Evolutionary conservation across 2,888 invertebrate species (phyloP).

Genomic region (Synanthedon myopaeformis): DNA sequence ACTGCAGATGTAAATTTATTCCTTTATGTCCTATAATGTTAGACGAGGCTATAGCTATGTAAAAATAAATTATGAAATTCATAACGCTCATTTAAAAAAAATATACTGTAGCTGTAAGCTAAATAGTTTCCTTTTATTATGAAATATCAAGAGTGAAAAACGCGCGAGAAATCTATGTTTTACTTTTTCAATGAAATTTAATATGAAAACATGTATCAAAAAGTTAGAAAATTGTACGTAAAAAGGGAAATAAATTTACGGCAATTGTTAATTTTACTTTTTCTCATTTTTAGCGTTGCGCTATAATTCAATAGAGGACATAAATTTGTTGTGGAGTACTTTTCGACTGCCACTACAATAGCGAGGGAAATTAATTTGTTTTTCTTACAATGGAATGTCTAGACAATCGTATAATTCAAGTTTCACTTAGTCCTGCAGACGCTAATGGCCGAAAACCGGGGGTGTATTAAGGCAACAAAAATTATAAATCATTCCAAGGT

Average conservation of each 20-base stretch:
- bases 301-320: conserved; percentile 55
- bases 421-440: conserved; percentile 51
- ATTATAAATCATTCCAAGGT: neutral
- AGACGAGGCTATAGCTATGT: too few species aligned
- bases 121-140: too few species aligned
- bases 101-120: too few species aligned
- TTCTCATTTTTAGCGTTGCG: conserved; percentile 32
- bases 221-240: neutral
- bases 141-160: too few species aligned
- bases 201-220: neutral
- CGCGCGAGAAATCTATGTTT: too few species aligned
- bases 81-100: too few species aligned
- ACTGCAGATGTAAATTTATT: too few species aligned
- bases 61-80: too few species aligned
- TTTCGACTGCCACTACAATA: conserved; percentile 50
- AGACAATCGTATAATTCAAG: conserved; percentile 67
- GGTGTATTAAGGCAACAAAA: conserved; percentile 5
- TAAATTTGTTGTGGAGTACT: conserved; percentile 54
- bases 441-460: conserved; percentile 39
- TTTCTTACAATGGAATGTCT: conserved; percentile 66
- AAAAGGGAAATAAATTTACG: neutral
- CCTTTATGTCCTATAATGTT: too few species aligned
- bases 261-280: conserved; percentile 23
- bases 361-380: conserved; percentile 62
- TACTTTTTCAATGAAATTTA: neutral